Evolutionary conservation across 53 echinoderm and acorn worm genomes (phyloP).

Genomic region (Holothuria leucospilota): DNA sequence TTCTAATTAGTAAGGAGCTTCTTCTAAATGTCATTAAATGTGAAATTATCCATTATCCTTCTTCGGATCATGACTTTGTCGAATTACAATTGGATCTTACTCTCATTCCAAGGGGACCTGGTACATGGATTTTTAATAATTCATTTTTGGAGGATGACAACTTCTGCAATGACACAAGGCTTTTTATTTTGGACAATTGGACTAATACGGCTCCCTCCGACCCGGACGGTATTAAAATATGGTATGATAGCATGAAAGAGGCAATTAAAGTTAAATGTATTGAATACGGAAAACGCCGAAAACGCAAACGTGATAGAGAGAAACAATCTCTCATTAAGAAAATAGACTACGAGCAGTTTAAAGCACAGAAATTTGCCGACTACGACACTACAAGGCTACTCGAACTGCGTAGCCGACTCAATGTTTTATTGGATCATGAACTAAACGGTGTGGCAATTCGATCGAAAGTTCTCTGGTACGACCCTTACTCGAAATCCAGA

Average conservation of each 20-base stretch:
- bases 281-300: not conserved
- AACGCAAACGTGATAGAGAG: not conserved
- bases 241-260: not conserved
- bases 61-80: not conserved
- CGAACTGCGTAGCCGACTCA: not conserved
- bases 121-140: not conserved
- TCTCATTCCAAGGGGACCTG: not conserved
- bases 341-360: not conserved
- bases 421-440: not conserved
- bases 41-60: not conserved
- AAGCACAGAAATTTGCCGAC: not conserved
- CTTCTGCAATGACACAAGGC: not conserved
- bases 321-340: not conserved
- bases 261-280: not conserved
- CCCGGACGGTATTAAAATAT: not conserved
- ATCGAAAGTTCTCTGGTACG: not conserved
- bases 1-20: slow-evolving; percentile 13
- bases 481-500: no score
- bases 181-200: not conserved
- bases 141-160: not conserved
- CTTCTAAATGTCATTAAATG: not conserved
- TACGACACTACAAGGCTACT: slow-evolving; percentile 9
- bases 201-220: not conserved
- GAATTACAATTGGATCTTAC: not conserved
- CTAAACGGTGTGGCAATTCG: slow-evolving; percentile 3